phyloP scores from a whole-genome alignment of 92 coral and sea anemone genomes.

The Zoanthus gigantus region DNA sequence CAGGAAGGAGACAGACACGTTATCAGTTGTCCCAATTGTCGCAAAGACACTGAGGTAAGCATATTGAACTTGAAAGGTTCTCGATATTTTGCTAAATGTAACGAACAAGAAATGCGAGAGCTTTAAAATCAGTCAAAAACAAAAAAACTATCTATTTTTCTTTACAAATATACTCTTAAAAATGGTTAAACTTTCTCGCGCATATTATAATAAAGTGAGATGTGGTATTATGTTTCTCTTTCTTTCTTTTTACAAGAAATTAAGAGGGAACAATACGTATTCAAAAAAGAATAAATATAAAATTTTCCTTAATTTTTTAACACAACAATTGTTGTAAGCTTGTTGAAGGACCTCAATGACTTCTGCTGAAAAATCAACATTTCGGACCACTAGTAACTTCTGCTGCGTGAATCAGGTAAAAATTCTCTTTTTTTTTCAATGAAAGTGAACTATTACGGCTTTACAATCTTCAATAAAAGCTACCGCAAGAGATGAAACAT shows the following conservation, averaged over 20 bases:
- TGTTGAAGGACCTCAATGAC: not conserved
- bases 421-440: not conserved
- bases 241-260: not conserved
- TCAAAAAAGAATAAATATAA: not conserved
- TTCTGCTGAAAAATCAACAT: not conserved
- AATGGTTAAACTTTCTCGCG: not conserved
- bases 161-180: no score
- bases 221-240: not conserved
- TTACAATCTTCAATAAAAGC: not conserved
- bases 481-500: constrained; percentile 4
- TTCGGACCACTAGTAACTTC: no score
- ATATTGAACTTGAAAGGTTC: no score
- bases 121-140: not conserved
- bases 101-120: no score
- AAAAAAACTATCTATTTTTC: not conserved
- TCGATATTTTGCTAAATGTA: no score
- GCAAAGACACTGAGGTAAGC: no score
- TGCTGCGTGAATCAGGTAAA: not conserved
- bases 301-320: not conserved
- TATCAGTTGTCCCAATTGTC: no score
- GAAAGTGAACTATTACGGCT: not conserved
- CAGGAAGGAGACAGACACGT: no score
- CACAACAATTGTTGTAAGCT: not conserved
- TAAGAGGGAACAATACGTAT: not conserved
- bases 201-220: not conserved